phyloP scores from a whole-genome alignment of 2,888 invertebrate genomes.

The Hydraecia micacea region DNA sequence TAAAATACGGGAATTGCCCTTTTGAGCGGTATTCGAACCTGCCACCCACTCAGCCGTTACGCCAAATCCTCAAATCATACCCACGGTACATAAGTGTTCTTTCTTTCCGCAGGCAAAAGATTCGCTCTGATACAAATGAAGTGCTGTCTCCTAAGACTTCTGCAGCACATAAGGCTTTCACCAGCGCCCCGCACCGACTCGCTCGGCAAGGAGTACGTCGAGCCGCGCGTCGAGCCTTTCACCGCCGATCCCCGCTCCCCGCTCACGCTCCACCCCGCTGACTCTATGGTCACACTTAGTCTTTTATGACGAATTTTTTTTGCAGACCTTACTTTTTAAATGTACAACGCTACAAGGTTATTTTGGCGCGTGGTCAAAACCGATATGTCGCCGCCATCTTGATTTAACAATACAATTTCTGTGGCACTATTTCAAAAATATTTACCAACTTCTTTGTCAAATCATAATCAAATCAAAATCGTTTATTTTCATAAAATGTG shows the following conservation, averaged over 20 bases:
- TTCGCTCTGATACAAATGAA: constrained; percentile 88
- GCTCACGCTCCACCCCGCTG: constrained; percentile 83
- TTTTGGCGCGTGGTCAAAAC: too few species aligned
- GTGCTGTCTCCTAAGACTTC: constrained; percentile 80
- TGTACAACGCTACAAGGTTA: not conserved
- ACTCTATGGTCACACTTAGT: constrained; percentile 79
- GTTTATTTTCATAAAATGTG: too few species aligned
- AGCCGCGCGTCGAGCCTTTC: constrained; percentile 75
- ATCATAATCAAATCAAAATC: too few species aligned
- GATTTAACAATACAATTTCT: not conserved
- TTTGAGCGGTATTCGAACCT: not conserved
- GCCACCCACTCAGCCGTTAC: not conserved
- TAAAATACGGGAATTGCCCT: too few species aligned
- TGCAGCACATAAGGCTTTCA: constrained; percentile 75
- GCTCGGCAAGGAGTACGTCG: constrained; percentile 68
- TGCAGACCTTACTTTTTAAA: constrained; percentile 22
- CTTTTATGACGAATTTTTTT: constrained; percentile 77
- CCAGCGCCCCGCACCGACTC: constrained; percentile 71
- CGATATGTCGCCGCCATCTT: not conserved
- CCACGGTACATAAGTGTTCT: not conserved
- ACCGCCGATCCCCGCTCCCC: constrained; percentile 83
- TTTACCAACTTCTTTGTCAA: not conserved
- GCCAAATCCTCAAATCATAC: not conserved
- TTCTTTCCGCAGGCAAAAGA: constrained; percentile 79
- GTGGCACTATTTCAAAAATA: not conserved